Conservation (phyloP, 2,888 invertebrate genomes). For the Netelia melanura region DNA sequence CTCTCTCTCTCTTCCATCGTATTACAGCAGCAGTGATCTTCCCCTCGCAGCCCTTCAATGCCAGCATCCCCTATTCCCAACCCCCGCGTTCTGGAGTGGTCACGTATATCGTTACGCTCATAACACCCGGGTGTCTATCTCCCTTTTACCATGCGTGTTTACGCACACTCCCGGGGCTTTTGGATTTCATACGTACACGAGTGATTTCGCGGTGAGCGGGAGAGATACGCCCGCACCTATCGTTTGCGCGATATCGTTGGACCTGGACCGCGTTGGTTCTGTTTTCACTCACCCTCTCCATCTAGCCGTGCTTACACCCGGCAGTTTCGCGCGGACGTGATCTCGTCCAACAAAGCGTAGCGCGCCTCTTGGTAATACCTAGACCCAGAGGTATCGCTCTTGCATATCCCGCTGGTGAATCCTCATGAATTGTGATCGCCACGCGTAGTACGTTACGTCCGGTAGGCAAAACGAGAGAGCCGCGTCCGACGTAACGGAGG, state of each 20-base stretch:
- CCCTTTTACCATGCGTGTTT: constrained; percentile 51
- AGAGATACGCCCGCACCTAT: constrained; percentile 19
- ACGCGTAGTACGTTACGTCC: not conserved
- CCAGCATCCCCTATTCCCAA: constrained; percentile 37
- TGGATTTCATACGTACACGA: constrained; percentile 54
- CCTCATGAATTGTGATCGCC: constrained; percentile 38
- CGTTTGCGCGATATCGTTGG: constrained; percentile 43
- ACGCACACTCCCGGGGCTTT: constrained; percentile 39
- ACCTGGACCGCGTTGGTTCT: constrained; percentile 10
- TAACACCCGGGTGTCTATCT: constrained; percentile 74
- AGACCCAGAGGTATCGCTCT: constrained; percentile 16
- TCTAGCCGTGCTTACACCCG: constrained; percentile 9
- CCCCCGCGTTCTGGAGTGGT: constrained; percentile 37
- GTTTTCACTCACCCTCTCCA: not conserved
- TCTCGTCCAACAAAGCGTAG: constrained; percentile 29
- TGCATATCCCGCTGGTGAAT: constrained; percentile 9
- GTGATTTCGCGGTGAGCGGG: constrained; percentile 20
- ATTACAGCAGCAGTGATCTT: constrained; percentile 39
- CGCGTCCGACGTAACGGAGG: not conserved
- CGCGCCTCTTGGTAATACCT: not conserved
- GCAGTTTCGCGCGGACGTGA: constrained; percentile 50
- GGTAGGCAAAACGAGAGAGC: not conserved
- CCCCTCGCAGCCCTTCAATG: not conserved
- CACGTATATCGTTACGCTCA: constrained; percentile 78
- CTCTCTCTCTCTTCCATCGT: not conserved